These are phyloP conservation scores for Tachyglossus aculeatus DNA, from an alignment of 2,797 vertebrate genomes.

Conservation along the genomic window DNA sequence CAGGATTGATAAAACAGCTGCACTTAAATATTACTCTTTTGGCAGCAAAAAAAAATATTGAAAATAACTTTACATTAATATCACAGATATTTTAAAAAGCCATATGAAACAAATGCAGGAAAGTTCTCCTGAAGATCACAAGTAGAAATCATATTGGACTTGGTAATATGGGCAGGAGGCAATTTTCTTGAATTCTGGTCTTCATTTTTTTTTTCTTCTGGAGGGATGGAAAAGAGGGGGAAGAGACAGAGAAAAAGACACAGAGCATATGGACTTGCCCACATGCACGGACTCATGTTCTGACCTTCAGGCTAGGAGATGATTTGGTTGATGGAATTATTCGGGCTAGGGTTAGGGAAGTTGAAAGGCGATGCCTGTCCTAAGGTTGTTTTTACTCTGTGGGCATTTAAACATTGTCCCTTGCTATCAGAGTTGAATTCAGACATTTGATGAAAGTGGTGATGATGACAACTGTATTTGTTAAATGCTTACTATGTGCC, in stretches of 20 bases:
- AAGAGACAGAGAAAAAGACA: too few relatives aligned
- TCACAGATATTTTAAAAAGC: not conserved
- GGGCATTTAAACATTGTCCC: too few relatives aligned
- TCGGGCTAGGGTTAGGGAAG: too few relatives aligned
- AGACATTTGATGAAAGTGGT: too few relatives aligned
- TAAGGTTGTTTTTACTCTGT: too few relatives aligned
- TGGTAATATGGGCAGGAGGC: not conserved
- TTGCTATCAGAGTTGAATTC: too few relatives aligned
- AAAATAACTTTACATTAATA: not conserved
- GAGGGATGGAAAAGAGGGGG: too few relatives aligned
- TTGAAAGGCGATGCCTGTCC: too few relatives aligned
- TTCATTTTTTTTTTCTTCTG: not conserved
- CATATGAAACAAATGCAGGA: not conserved
- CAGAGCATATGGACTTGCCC: too few relatives aligned
- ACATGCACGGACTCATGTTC: too few relatives aligned
- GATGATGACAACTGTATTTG: not conserved
- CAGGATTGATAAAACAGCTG: not conserved
- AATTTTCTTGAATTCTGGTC: not conserved
- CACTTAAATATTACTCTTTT: not conserved
- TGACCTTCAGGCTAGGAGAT: too few relatives aligned
- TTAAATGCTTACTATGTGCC: not conserved
- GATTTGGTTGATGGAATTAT: too few relatives aligned
- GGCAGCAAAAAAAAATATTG: not conserved
- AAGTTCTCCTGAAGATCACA: not conserved
- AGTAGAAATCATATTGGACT: not conserved